These are phyloP conservation scores for Erebia ligea DNA, from an alignment of 2,888 invertebrate genomes.

Conservation along the genomic window DNA sequence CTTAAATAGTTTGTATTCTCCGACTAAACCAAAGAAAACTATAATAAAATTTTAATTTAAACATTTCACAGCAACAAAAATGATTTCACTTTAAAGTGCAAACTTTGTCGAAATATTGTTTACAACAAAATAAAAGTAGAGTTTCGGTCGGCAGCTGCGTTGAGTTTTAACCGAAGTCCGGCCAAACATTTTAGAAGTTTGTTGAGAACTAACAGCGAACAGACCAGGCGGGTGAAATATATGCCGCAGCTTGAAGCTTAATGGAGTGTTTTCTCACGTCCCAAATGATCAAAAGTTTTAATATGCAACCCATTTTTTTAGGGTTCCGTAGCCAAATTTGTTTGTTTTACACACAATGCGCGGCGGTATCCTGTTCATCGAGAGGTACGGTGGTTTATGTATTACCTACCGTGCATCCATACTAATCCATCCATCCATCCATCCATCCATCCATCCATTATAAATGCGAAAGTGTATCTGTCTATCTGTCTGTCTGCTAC, in stretches of 20 bases:
- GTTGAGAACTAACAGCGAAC: constrained; percentile 36
- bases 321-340: background rate
- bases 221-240: constrained; percentile 32
- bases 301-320: background rate
- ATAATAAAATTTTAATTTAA: background rate
- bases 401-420: too few species aligned
- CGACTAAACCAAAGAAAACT: background rate
- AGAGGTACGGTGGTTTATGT: too few species aligned
- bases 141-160: constrained; percentile 38
- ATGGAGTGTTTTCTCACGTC: constrained; percentile 25
- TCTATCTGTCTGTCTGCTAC: too few species aligned
- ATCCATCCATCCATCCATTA: too few species aligned
- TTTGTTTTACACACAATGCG: too few species aligned
- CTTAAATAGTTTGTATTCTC: background rate
- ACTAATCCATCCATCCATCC: too few species aligned
- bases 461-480: too few species aligned
- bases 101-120: constrained; percentile 35
- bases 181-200: constrained; percentile 41
- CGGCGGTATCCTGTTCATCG: too few species aligned
- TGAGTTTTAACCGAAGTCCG: constrained; percentile 39
- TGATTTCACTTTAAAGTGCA: constrained; percentile 27
- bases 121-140: constrained; percentile 41
- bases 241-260: constrained; percentile 28
- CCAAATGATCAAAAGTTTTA: constrained; percentile 20
- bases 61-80: constrained; percentile 21